These are phyloP conservation scores for Oryctes rhinoceros DNA, from an alignment of 1,140 invertebrate species.

Conservation along the genomic window DNA sequence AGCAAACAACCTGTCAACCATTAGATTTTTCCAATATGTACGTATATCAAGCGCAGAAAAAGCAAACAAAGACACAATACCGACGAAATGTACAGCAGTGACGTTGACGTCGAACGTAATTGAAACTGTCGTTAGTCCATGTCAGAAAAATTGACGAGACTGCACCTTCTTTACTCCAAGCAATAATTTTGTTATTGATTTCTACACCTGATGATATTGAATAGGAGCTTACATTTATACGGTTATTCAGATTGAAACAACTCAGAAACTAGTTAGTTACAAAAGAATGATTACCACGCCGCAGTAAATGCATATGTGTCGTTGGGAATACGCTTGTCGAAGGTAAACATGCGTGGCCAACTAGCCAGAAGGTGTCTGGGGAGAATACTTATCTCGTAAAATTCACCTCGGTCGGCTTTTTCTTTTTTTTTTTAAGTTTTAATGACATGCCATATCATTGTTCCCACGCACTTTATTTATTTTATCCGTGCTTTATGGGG, in stretches of 20 bases:
- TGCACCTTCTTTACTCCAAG: too few species aligned
- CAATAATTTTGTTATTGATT: conserved; percentile 14
- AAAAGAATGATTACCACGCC: neutral
- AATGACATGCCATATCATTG: conserved; percentile 13
- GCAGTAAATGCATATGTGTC: neutral
- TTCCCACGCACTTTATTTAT: neutral
- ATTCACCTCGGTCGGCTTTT: neutral
- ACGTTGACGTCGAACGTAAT: neutral
- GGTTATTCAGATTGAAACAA: too few species aligned
- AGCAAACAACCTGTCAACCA: conserved; percentile 20
- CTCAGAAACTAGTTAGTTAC: too few species aligned
- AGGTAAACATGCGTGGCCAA: neutral
- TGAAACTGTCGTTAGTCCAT: neutral
- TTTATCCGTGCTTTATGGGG: neutral
- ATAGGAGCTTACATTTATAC: neutral
- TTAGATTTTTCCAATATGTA: neutral
- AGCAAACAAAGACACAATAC: neutral
- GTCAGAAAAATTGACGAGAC: neutral
- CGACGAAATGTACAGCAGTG: neutral
- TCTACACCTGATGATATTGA: neutral
- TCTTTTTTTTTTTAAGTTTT: neutral
- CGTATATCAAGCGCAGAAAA: neutral
- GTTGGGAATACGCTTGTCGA: neutral
- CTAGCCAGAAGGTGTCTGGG: neutral
- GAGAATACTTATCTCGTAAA: conserved; percentile 5